Percentiles rank a stretch among this genome's conserved stretches.
Conservation (phyloP, 2,797 vertebrate species). For the Etheostoma nigrum region DNA sequence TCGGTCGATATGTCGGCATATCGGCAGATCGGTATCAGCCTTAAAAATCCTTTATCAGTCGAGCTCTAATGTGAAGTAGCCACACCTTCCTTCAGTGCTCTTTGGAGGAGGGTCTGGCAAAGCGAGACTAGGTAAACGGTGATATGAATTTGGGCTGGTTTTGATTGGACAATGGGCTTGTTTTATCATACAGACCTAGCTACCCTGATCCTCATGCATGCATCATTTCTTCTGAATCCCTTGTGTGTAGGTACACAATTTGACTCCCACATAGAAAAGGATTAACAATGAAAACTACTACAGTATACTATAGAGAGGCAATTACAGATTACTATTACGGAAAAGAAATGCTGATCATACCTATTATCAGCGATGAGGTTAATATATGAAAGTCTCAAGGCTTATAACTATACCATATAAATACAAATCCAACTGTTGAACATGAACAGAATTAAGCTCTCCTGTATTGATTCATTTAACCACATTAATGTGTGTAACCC, state of each 20-base stretch:
- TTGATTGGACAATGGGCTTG: no score
- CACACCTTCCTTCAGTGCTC: no score
- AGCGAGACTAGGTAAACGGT: no score
- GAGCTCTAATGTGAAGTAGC: no score
- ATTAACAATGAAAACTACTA: not conserved
- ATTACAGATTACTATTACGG: not conserved
- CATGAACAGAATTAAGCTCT: constrained; percentile 9
- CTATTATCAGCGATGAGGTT: not conserved
- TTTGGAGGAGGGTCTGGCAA: no score
- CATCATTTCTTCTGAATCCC: not conserved
- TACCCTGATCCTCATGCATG: no score
- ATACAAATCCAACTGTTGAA: not conserved
- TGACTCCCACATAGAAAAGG: not conserved
- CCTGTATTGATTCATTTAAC: constrained; percentile 12
- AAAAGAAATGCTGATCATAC: not conserved
- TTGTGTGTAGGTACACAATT: not conserved
- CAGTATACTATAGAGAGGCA: not conserved
- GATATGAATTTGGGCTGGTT: no score
- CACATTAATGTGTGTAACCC: constrained; percentile 18
- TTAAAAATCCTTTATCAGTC: no score
- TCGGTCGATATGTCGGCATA: no score
- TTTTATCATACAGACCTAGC: no score
- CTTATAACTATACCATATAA: not conserved
- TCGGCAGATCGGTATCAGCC: no score
- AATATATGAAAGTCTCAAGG: not conserved